Base-by-base conservation (phyloP, 2,113 vertebrate genomes). In the Oncorhynchus clarkii region DNA sequence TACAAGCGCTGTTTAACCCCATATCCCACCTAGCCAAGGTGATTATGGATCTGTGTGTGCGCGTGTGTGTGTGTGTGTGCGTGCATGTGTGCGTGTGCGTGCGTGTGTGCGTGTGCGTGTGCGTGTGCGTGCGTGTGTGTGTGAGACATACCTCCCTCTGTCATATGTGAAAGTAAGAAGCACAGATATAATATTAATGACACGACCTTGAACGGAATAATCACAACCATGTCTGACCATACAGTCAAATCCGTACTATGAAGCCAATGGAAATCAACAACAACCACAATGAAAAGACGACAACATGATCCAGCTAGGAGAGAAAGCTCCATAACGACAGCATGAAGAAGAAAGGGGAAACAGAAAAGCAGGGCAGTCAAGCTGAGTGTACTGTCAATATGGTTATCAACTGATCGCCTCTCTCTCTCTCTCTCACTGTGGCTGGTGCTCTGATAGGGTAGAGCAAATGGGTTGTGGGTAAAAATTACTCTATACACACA, bases 161-260 rank as follows among this genome's bases (percentile, higher is more conserved):
- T 64, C 20, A 16, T 64, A 5, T 24, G 6, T 66, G 64, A 13
- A 66, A 66, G 12, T 14, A 27, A 66, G 3, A 66, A 24, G 29
- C 3, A 9, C 39, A 39, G 0, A 66, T 66, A 29, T 11, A 66
- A 14, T 84, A 89, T 83, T 86, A 82, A 84, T 85, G 81, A 75
- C 78, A 48, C 77, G 81, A 85, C 83, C 86, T 87, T 84, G 73
- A 78, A 18, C 76, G 59, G 13, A 66, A 73, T 11, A 39, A 8
- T 39, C 2, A 60, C 0, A 8, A 22, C 57, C 7, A 60, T 60
- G 20, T n/a, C 57, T 20, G 57, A 60, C 20, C 8, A 39, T 7
- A 39, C 34, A 39, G 34, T 39, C 34, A 39, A 39, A 9, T 39
- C 34, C 34, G 6, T 34, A 34, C 34, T 34, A 34, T 34, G 34